Evolutionary conservation across 2,888 invertebrate genomes (phyloP).

Genomic region (Corbicula japonica): DNA sequence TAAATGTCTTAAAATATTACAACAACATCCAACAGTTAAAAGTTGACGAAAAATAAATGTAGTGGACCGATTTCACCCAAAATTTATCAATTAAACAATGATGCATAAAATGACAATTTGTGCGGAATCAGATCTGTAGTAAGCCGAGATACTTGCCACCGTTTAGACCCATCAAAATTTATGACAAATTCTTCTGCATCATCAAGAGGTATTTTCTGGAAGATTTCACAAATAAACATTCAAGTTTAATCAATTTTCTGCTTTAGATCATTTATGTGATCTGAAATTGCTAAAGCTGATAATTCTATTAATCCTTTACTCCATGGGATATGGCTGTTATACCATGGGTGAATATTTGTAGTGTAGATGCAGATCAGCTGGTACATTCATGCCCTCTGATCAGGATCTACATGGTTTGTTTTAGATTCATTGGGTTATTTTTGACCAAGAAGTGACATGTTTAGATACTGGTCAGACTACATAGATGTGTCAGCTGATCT

Average conservation of each 20-base stretch:
- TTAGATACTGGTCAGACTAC: too few relatives aligned
- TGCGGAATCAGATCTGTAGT: background rate
- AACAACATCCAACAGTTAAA: too few relatives aligned
- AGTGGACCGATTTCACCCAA: slow-evolving; percentile 21
- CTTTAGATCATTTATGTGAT: slow-evolving; percentile 12
- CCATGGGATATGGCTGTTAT: too few relatives aligned
- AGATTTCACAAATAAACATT: slow-evolving; percentile 56
- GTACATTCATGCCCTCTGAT: too few relatives aligned
- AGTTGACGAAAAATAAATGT: too few relatives aligned
- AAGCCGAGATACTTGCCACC: slow-evolving; percentile 3
- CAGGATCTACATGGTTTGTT: too few relatives aligned
- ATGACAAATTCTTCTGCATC: slow-evolving; percentile 34
- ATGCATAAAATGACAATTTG: slow-evolving; percentile 8
- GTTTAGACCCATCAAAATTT: background rate
- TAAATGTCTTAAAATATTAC: too few relatives aligned
- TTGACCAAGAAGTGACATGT: too few relatives aligned
- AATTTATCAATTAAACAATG: slow-evolving; percentile 23
- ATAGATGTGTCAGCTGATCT: too few relatives aligned
- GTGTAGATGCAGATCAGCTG: too few relatives aligned
- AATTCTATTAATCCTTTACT: slow-evolving; percentile 18
- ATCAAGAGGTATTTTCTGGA: slow-evolving; percentile 45
- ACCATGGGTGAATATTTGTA: too few relatives aligned
- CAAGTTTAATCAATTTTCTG: slow-evolving; percentile 62
- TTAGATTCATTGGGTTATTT: too few relatives aligned
- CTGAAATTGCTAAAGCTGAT: slow-evolving; percentile 26